Evolutionary conservation across 2,113 vertebrate genomes (phyloP).

Genomic region (Stigmatopora nigra): DNA sequence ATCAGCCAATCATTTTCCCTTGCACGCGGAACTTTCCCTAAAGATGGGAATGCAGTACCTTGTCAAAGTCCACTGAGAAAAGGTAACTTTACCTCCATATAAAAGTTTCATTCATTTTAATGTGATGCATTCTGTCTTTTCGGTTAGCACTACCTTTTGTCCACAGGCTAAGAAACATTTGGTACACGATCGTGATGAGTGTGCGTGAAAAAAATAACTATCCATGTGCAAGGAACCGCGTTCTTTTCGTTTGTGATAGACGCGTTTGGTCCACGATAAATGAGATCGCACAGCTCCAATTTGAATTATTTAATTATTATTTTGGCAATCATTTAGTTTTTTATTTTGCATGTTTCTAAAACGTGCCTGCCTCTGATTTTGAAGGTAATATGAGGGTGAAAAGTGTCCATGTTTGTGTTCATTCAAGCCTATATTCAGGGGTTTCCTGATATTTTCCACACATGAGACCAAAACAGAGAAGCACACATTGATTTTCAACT

Average conservation of each 20-base stretch:
- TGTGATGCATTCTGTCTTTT: background rate
- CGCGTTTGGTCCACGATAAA: background rate
- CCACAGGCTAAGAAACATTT: background rate
- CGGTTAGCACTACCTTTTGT: slow-evolving; percentile 21
- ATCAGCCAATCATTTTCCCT: slow-evolving; percentile 43
- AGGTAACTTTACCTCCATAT: background rate
- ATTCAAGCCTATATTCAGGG: background rate
- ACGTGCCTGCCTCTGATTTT: background rate
- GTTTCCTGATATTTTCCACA: background rate
- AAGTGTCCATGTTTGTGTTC: background rate
- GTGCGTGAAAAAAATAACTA: background rate
- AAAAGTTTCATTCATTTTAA: background rate
- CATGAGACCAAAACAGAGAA: slow-evolving; percentile 12
- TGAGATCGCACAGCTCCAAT: background rate
- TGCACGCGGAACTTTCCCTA: slow-evolving; percentile 19
- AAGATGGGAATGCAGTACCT: slow-evolving; percentile 55
- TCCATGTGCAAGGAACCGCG: background rate
- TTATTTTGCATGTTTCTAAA: background rate
- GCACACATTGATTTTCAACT: slow-evolving; percentile 33
- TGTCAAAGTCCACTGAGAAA: slow-evolving; percentile 12
- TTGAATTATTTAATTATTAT: too few species aligned
- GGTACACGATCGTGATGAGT: background rate
- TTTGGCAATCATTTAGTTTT: background rate
- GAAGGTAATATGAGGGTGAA: background rate
- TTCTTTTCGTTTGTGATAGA: background rate